Base-by-base conservation (phyloP, 1,140 invertebrate genomes). In the Cotesia glomerata region DNA sequence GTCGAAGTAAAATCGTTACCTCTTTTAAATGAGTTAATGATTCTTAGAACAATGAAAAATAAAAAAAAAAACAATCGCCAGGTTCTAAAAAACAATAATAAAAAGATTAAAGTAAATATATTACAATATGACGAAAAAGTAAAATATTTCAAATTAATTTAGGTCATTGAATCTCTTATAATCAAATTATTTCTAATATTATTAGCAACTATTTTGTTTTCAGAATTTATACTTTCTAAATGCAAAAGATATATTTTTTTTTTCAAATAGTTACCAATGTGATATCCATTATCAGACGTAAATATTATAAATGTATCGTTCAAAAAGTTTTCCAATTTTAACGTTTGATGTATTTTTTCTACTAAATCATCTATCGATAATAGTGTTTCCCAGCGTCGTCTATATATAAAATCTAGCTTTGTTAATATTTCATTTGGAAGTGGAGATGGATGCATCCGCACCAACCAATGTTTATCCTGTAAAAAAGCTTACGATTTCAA, bases 231-330 rank as follows among this genome's bases (percentile, higher is more conserved):
- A 26, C 3, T 26, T 26, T 26, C 26, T 26, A 26, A 26, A 26
- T 26, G 26, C 26, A 26, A 26, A 26, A 26, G 26, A 26, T 61
- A 45, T 18, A 61, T 45, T 11, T 16, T 59, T 13, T 14, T 16
- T 11, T 3, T 18, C 16, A 34, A 64, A 26, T 32, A 61, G 35
- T 72, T 87, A 92, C 94, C 95, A 78, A 96, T 87, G 87, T 97
- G 95, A 85, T 92, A 97, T 62, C 95, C 95, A 88, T 97, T 96
- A 82, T 97, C 95, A 0, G 95, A 96, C 0, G 94, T 93, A 77
- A 93, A 95, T 59, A 97, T 91, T 0, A 97, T 81, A 79, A 93
- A 95, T 3, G 95, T 97, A 76, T 94, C 89, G 4, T 94, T 84
- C 5, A 95, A 79, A 2, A 91, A 51, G 5, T 88, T 80, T 13